Base-by-base conservation (phyloP, 1,140 invertebrate genomes). In the Protaetia brevitarsis region DNA sequence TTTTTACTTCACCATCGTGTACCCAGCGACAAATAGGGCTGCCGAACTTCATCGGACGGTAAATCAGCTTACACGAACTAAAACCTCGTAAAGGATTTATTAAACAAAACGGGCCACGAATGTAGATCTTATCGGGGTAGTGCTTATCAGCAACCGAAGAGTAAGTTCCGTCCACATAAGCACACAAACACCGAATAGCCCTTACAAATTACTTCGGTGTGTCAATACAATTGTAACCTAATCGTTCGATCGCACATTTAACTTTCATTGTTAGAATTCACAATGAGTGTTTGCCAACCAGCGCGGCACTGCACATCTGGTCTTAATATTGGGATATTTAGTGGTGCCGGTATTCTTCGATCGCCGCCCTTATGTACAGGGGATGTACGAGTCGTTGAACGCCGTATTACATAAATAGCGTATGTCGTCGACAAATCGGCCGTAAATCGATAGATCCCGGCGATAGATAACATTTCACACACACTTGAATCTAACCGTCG, bases 171-270 rank as follows among this genome's bases (percentile, higher is more conserved):
- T 51, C 41, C 41, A 51, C 41, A 51, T 51, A 16, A 10, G 19
- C 19, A 19, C 19, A 51, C 41, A 68, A 69, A 67, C 66, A 57
- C 63, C 65, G 67, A 72, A 72, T 73, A 72, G 72, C 74, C 73
- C 74, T 73, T 74, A 74, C 74, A 75, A 75, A 75, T 75, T 74
- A 75, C 71, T 71, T 65, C 64, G 65, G 66, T 69, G 70, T 73
- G 74, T 76, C 73, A 76, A 76, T 75, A 75, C 72, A 76, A 75
- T 74, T 68, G 69, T 71, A 75, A 73, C 73, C 74, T 76, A 76
- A 76, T 76, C 74, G 71, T 69, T 69, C 72, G 72, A 74, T 74
- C 74, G 70, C 71, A 75, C 74, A 73, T 76, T 76, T 76, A 76
- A 76, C 74, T 76, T 76, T 75, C 74, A 76, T 76, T 76, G 73